Percentiles rank a stretch among this genome's conserved stretches.
These are phyloP conservation scores for Pinna nobilis DNA, from an alignment of 1,140 invertebrate species.

Conservation along the genomic window DNA sequence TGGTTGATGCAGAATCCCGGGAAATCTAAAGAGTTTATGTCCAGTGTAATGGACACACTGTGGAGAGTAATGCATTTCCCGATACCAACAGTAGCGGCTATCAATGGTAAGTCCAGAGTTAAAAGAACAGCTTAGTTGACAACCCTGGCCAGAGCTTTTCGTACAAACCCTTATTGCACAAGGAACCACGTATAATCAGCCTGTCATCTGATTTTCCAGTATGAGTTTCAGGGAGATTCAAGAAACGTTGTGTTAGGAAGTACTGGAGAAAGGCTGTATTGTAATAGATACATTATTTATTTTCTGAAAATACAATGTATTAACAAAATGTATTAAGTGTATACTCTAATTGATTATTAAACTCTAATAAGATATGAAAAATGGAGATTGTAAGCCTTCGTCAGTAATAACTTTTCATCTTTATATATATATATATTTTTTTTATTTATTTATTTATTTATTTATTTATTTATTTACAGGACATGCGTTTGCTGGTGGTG, in stretches of 20 bases:
- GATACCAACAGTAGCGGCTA: constrained; percentile 51
- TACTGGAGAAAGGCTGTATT: no score
- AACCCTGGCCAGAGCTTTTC: neutral
- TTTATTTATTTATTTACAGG: no score
- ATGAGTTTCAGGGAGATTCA: no score
- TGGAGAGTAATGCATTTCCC: constrained; percentile 53
- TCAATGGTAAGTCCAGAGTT: constrained; percentile 50
- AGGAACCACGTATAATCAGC: neutral
- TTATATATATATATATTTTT: no score
- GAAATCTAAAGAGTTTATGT: neutral
- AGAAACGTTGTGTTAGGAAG: no score
- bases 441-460: no score
- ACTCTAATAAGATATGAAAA: neutral
- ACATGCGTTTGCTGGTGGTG: constrained; percentile 56
- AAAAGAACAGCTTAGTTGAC: neutral
- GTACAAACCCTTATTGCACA: no score
- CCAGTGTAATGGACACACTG: neutral
- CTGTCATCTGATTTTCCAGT: neutral
- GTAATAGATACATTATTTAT: no score
- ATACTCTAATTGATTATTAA: no score
- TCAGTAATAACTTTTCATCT: no score
- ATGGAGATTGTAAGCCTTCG: neutral
- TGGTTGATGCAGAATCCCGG: constrained; percentile 28
- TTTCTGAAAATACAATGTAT: no score
- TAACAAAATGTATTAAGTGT: no score